Evolutionary conservation across 2,888 invertebrate species (phyloP).

Genomic region (Idaea dimidiata): DNA sequence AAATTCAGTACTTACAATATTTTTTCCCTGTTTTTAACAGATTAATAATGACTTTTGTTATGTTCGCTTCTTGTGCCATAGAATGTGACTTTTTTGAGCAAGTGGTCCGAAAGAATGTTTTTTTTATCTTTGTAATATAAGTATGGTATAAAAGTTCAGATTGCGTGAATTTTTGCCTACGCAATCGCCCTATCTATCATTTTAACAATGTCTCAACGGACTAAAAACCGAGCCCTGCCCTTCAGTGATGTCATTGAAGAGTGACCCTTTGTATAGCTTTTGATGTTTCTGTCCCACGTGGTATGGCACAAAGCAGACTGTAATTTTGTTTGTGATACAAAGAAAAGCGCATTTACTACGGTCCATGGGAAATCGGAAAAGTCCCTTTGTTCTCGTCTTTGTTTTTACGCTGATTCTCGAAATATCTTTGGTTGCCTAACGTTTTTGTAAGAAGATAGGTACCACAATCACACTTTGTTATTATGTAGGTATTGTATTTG

Average conservation of each 20-base stretch:
- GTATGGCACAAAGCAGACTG: conserved; percentile 5
- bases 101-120: too few relatives aligned
- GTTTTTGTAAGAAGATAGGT: neutral
- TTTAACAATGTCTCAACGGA: conserved; percentile 19
- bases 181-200: conserved; percentile 10
- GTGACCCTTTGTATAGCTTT: conserved; percentile 18
- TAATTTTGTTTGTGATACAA: conserved; percentile 2
- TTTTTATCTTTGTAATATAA: too few relatives aligned
- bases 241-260: conserved; percentile 25
- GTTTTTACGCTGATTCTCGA: conserved; percentile 3
- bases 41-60: too few relatives aligned
- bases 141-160: too few relatives aligned
- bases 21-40: too few relatives aligned
- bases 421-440: conserved; percentile 2
- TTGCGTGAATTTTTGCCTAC: too few relatives aligned
- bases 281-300: conserved; percentile 22
- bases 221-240: conserved; percentile 15
- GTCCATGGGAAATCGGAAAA: conserved; percentile 8
- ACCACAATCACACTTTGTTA: neutral
- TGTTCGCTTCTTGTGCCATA: too few relatives aligned
- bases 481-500: neutral
- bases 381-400: conserved; percentile 8
- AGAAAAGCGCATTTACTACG: conserved; percentile 15
- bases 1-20: too few relatives aligned
- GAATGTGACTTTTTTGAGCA: too few relatives aligned